A percentile compares a stretch with the other conserved stretches of the same genome.
Evolutionary conservation across 1,140 invertebrate species (phyloP).

Genomic region (Diachasma alloeum): DNA sequence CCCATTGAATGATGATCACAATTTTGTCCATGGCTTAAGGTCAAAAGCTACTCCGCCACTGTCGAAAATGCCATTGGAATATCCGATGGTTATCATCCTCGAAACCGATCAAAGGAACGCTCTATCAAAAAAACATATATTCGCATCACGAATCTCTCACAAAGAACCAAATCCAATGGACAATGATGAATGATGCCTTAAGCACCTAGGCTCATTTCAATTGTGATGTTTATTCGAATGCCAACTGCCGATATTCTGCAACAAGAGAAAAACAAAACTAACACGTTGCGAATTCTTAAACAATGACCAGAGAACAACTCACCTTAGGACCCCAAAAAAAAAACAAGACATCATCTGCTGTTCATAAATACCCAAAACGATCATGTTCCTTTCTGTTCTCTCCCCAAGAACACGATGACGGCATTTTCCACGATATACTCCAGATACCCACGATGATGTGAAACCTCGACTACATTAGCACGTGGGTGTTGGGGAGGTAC

Average conservation of each 20-base stretch:
- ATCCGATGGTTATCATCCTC: not conserved
- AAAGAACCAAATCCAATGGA: conserved; percentile 13
- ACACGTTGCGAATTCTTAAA: not conserved
- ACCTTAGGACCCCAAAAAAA: no score
- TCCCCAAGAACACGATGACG: not conserved
- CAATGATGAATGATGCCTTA: conserved; percentile 27
- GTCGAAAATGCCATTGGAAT: not conserved
- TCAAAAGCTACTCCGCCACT: not conserved
- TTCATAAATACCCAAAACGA: not conserved
- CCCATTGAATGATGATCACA: not conserved
- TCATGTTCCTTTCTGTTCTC: not conserved
- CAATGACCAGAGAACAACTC: not conserved
- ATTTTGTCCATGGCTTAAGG: not conserved
- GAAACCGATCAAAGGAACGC: not conserved
- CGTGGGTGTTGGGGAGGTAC: not conserved
- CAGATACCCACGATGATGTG: not conserved
- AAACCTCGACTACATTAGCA: not conserved
- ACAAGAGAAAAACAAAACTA: not conserved
- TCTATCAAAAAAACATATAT: conserved; percentile 12
- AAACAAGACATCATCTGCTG: no score
- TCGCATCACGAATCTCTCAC: conserved; percentile 22
- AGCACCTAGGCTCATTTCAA: conserved; percentile 23
- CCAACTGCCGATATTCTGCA: not conserved
- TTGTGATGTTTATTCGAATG: conserved; percentile 11
- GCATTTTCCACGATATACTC: not conserved